A percentile compares a stretch with the other conserved stretches of the same genome.
Evolutionary conservation across 1,140 invertebrate species (phyloP).

Genomic region (Chironomus striatipennis): DNA sequence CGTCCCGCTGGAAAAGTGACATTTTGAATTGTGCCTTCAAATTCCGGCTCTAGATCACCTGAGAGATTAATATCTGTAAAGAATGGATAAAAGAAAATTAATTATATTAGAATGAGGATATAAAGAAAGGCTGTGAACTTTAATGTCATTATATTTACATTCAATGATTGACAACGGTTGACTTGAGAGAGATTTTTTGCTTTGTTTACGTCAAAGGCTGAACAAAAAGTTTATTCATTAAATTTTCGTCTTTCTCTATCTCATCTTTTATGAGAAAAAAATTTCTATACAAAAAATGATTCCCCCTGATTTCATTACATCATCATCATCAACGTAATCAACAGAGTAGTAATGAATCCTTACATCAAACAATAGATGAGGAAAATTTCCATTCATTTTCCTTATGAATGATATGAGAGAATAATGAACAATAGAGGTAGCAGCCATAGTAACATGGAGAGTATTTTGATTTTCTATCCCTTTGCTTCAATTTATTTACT

Average conservation of each 20-base stretch:
- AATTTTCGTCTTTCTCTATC: not conserved
- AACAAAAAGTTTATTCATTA: not conserved
- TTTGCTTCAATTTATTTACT: too few species aligned
- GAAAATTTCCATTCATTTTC: too few species aligned
- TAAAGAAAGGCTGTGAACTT: not conserved
- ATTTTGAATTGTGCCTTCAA: conserved; percentile 68
- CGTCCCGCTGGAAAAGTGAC: conserved; percentile 73
- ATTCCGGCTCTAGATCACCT: conserved; percentile 50
- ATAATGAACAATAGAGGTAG: too few species aligned
- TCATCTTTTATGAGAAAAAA: not conserved
- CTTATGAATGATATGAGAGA: too few species aligned
- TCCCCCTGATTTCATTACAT: too few species aligned
- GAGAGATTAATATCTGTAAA: not conserved
- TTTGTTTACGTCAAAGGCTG: not conserved
- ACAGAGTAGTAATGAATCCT: too few species aligned
- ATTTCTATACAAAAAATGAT: not conserved
- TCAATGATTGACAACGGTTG: not conserved
- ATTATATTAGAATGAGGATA: not conserved
- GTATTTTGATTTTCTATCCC: too few species aligned
- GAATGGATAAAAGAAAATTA: not conserved
- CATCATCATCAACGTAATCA: too few species aligned
- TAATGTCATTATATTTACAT: not conserved
- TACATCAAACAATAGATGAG: too few species aligned
- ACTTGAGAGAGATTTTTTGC: not conserved
- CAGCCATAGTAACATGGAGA: too few species aligned